phyloP scores from a whole-genome alignment of 2,888 invertebrate species.

The Podabrus alpinus region DNA sequence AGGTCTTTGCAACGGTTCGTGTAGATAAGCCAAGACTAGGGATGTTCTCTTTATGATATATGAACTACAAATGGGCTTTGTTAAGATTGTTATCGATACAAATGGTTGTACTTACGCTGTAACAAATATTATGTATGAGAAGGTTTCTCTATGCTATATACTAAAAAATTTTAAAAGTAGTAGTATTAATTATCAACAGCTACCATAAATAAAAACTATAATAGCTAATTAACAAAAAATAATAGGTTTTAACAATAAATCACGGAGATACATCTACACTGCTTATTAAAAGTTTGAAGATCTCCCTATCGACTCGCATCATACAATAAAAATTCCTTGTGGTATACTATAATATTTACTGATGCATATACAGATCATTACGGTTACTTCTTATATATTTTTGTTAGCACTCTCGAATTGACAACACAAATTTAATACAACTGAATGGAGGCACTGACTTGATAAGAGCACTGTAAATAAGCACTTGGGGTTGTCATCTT shows the following conservation, averaged over 20 bases:
- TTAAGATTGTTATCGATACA: conserved; percentile 31
- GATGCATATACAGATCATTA: background rate
- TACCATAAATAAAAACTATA: background rate
- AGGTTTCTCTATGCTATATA: conserved; percentile 8
- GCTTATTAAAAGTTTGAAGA: background rate
- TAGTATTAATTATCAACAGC: background rate
- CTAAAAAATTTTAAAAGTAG: background rate
- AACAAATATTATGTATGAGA: conserved; percentile 25
- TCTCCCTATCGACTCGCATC: no score
- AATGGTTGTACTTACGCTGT: conserved; percentile 27
- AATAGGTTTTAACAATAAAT: background rate
- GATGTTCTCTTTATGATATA: conserved; percentile 39
- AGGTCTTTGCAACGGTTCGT: conserved; percentile 43
- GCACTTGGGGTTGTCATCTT: conserved; percentile 38
- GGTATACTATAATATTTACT: background rate
- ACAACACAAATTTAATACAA: background rate
- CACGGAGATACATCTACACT: background rate
- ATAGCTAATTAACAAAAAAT: background rate
- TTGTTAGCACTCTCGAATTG: background rate
- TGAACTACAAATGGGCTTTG: conserved; percentile 34
- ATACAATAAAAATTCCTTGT: background rate
- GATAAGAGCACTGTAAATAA: conserved; percentile 34
- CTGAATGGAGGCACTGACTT: background rate
- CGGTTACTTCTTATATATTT: background rate
- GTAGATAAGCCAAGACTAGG: conserved; percentile 41